Base-by-base conservation (phyloP, 2,797 vertebrate species). In the Psittacula echo region DNA sequence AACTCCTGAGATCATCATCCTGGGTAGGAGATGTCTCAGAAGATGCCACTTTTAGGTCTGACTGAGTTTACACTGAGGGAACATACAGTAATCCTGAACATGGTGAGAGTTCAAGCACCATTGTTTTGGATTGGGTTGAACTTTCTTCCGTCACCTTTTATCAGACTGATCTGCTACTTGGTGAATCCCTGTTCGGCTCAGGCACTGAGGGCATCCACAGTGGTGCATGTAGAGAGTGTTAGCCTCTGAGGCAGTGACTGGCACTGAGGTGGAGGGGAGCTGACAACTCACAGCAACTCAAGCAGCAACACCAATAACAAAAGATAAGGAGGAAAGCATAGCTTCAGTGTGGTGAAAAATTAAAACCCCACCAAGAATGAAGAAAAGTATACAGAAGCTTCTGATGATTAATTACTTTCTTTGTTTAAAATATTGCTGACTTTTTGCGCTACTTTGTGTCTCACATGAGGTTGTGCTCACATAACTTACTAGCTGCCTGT, bases 1-100 rank as follows among this genome's bases (percentile, higher is more conserved):
- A 0, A 4, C 37, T 56, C 20, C 1, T 2, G 60, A 41, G 17
- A 3, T 53, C n/a, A 21, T 21, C 0, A 2, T 34, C 23, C 26
- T 2, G 1, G 5, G 14, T 3, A 47, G 56, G 23, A 70, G 1
- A 0, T 9, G 20, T 51, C 37, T 51, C 56, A 64, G 48, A 27
- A 58, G 42, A 22, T 26, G 24, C 4, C n/a, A 18, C 17, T 41
- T 37, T 11, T 13, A 64, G 17, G 7, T 72, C 37, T 45, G 61
- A 42, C 37, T 66, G 21, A 1, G 2, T 61, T 84, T 71, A 37
- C 19, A 22, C 9, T 0, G 5, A 61, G 19, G 27, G 13, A 7
- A 51, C 5, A 29, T 14, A 4, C 27, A 14, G 7, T 74, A 70
- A 64, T 58, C 26, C 39, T 54, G 30, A 80, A 50, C 0, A 0